phyloP scores from a whole-genome alignment of 2,797 vertebrate genomes.

The Phyllotis vaccarum region DNA sequence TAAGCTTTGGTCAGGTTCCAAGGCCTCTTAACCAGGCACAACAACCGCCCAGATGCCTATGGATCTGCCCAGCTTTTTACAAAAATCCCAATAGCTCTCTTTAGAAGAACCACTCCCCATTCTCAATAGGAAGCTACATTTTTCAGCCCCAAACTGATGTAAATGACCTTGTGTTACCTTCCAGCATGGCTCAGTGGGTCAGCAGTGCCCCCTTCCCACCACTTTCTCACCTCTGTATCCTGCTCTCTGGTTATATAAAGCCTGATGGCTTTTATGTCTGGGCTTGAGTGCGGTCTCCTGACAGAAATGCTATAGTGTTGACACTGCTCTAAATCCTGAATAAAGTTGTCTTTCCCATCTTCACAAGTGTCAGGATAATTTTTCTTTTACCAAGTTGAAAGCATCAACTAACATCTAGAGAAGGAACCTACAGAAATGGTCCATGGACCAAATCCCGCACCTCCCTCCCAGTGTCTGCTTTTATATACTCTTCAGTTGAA shows the following conservation, averaged over 20 bases:
- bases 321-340: neutral
- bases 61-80: neutral
- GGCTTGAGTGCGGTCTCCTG: too few relatives aligned
- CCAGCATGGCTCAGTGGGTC: neutral
- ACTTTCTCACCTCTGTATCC: neutral
- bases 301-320: neutral
- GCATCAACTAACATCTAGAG: neutral
- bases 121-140: neutral
- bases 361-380: neutral
- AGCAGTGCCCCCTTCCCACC: neutral
- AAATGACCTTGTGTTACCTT: neutral
- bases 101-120: neutral
- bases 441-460: neutral
- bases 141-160: neutral
- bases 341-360: slow-evolving; percentile 7
- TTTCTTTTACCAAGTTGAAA: neutral
- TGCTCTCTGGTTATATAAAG: neutral
- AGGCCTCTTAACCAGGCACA: neutral
- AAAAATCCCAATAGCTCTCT: neutral
- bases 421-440: neutral
- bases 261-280: neutral
- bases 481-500: neutral
- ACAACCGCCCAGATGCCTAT: too few relatives aligned
- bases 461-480: neutral
- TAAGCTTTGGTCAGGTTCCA: neutral